Evolutionary conservation across 1,140 invertebrate genomes (phyloP), one percentile per base, ranked within the genome.

Genomic region (Sminthurinus signatus): DNA sequence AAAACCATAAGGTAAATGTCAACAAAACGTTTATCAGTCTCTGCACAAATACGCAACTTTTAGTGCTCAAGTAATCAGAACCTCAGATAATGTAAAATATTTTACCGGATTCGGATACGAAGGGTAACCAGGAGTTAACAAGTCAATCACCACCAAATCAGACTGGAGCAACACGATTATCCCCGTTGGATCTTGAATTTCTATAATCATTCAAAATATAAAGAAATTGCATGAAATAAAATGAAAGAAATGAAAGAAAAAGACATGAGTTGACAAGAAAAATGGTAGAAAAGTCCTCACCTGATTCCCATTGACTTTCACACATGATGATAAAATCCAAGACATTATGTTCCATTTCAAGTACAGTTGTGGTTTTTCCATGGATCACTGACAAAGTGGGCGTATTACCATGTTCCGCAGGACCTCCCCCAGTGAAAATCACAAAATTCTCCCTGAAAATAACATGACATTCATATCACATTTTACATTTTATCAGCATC

Each of bases 61-160:
- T n/a, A n/a, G n/a, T n/a, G n/a, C n/a, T n/a, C n/a, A n/a, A n/a
- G n/a, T n/a, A n/a, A n/a, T n/a, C n/a, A n/a, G n/a, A n/a, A n/a
- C n/a, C n/a, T n/a, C n/a, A n/a, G n/a, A n/a, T n/a, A n/a, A n/a
- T n/a, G n/a, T n/a, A n/a, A n/a, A n/a, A n/a, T n/a, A n/a, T n/a
- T n/a, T n/a, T n/a, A n/a, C n/a, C n/a, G 96, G 97, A 82, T 97
- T 97, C 79, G 98, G 94, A 81, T 97, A 96, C 79, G 93, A 96
- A 17, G 96, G 95, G 81, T 97, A 99, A 74, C 95, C 95, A 51
- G 86, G 84, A 44, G 90, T 89, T 75, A 88, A 84, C 72, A 99
- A 83, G 81, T 99, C 96, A 76, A 99, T 93, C 68, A 98, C 88
- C 73, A 99, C 93, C 74, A 99, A 83, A 80, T 99, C 96, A 81